Evolutionary conservation across 2,888 invertebrate genomes (phyloP).

Genomic region (Orthonevra nobilis): DNA sequence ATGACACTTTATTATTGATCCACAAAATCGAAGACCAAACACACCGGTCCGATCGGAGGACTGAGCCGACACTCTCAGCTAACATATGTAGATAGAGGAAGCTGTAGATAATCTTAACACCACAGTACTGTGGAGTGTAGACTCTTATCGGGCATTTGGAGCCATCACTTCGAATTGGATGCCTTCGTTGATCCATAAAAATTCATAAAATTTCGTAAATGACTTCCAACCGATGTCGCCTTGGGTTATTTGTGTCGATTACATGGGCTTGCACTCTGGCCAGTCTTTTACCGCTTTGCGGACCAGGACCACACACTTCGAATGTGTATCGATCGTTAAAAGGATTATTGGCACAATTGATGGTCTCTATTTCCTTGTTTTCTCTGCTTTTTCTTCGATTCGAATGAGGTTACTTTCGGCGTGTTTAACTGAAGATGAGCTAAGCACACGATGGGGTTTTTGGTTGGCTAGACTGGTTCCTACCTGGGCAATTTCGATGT

Average conservation of each 20-base stretch:
- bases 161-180: conserved; percentile 46
- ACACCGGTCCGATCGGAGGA: conserved; percentile 15
- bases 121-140: conserved; percentile 12
- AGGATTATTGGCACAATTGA: conserved; percentile 69
- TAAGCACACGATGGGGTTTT: conserved; percentile 21
- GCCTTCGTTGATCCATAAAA: conserved; percentile 54
- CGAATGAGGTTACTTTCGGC: conserved; percentile 15
- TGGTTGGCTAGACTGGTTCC: conserved; percentile 1
- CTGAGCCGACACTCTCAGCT: too few species aligned
- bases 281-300: too few species aligned
- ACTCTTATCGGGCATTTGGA: conserved; percentile 48
- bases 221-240: conserved; percentile 47
- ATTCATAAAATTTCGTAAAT: conserved; percentile 46
- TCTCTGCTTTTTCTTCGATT: conserved; percentile 4
- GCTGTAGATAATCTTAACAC: conserved; percentile 65
- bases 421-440: neutral
- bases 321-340: conserved; percentile 68
- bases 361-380: conserved; percentile 54
- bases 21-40: conserved; percentile 58
- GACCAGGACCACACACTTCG: conserved; percentile 60
- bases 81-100: conserved; percentile 59
- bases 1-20: conserved; percentile 70
- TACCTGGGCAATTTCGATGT: conserved; percentile 30
- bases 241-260: conserved; percentile 61
- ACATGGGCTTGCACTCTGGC: conserved; percentile 66